Conservation (phyloP, 2,888 invertebrate genomes). For the Caradrina clavipalpis region DNA sequence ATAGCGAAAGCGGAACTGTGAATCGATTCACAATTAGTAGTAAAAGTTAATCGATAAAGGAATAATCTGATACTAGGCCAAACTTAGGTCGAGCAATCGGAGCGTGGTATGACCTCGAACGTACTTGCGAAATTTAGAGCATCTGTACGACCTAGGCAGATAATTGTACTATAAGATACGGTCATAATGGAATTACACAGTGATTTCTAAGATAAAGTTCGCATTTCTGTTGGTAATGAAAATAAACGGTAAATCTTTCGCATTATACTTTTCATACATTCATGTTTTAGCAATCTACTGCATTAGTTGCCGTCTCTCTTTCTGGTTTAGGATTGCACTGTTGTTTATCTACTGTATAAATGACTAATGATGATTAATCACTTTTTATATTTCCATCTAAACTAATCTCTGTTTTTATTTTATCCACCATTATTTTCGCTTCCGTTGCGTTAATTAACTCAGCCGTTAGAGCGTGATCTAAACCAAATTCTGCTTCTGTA, state of each 20-base stretch:
- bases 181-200: slow-evolving; percentile 13
- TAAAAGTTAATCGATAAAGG: slow-evolving; percentile 74
- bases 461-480: slow-evolving; percentile 54
- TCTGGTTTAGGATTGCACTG: slow-evolving; percentile 3
- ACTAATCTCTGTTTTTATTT: slow-evolving; percentile 41
- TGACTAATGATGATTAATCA: slow-evolving; percentile 43
- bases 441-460: slow-evolving; percentile 56
- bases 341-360: slow-evolving; percentile 24
- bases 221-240: slow-evolving; percentile 1
- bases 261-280: not conserved
- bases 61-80: slow-evolving; percentile 70
- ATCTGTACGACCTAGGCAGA: slow-evolving; percentile 36
- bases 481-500: slow-evolving; percentile 43
- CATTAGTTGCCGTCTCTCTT: not conserved
- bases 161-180: slow-evolving; percentile 24
- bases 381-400: slow-evolving; percentile 39
- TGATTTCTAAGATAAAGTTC: slow-evolving; percentile 16
- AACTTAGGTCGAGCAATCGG: slow-evolving; percentile 54
- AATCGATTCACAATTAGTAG: slow-evolving; percentile 71
- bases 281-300: not conserved
- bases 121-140: slow-evolving; percentile 46
- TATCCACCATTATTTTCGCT: slow-evolving; percentile 47
- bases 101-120: slow-evolving; percentile 53
- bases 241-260: not conserved
- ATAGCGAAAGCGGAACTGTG: slow-evolving; percentile 74